These are phyloP conservation scores for Chiloscyllium plagiosum DNA, from an alignment of 2,113 vertebrate species.

Conservation along the genomic window DNA sequence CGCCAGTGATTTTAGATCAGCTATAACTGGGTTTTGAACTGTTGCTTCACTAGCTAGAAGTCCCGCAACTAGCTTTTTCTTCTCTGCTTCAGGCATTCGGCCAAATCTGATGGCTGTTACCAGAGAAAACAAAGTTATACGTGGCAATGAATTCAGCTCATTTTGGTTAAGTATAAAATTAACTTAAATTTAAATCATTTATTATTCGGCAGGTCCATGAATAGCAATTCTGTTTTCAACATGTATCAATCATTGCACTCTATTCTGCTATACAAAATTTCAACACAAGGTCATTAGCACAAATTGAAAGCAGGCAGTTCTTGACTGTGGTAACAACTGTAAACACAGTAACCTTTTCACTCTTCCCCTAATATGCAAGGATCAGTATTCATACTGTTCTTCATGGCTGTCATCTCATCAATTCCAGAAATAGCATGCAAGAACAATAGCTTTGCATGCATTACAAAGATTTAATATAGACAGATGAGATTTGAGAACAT, in stretches of 20 bases:
- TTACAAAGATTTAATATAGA: not conserved
- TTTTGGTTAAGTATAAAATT: not conserved
- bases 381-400: not conserved
- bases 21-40: slow-evolving; percentile 69
- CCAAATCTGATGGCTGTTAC: slow-evolving; percentile 84
- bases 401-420: not conserved
- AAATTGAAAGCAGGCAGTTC: slow-evolving; percentile 16
- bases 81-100: slow-evolving; percentile 94
- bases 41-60: slow-evolving; percentile 65
- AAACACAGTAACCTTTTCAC: not conserved
- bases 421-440: not conserved
- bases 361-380: not conserved
- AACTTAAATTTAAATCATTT: not conserved
- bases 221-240: not conserved
- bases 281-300: not conserved
- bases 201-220: not conserved
- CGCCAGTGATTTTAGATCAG: slow-evolving; percentile 84
- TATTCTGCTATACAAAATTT: not conserved
- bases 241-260: not conserved
- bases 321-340: not conserved
- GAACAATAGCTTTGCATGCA: not conserved
- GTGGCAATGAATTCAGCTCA: slow-evolving; percentile 4
- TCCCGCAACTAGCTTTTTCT: slow-evolving; percentile 86
- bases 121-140: slow-evolving; percentile 16
- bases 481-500: not conserved